These are phyloP conservation scores for Scaptomyza montana DNA, from an alignment of 1,140 invertebrate species.

Conservation along the genomic window DNA sequence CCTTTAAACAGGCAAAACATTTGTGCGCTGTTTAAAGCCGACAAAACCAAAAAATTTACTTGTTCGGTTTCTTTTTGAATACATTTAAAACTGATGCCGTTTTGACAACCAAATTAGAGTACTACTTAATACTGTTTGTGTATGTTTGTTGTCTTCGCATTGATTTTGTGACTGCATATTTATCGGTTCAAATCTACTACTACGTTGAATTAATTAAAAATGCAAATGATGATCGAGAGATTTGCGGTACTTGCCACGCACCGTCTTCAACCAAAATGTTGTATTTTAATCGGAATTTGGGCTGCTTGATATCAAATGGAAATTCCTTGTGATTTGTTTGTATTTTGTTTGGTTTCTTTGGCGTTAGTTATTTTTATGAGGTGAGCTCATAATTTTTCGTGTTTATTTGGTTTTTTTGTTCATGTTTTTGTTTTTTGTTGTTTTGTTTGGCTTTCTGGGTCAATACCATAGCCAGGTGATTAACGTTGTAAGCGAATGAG, in stretches of 20 bases:
- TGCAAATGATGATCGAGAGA: constrained; percentile 67
- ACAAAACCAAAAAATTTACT: constrained; percentile 32
- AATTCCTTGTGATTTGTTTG: constrained; percentile 53
- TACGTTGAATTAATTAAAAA: constrained; percentile 71
- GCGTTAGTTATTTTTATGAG: constrained; percentile 72
- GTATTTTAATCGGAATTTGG: constrained; percentile 55
- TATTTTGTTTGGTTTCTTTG: constrained; percentile 4
- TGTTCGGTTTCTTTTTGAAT: constrained; percentile 8
- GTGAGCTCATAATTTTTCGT: constrained; percentile 74
- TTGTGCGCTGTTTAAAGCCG: constrained; percentile 67
- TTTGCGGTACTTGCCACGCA: constrained; percentile 79
- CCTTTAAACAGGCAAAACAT: constrained; percentile 79
- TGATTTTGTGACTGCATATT: constrained; percentile 56
- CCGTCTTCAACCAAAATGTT: constrained; percentile 48
- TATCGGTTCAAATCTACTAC: constrained; percentile 38
- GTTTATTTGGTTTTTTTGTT: constrained; percentile 16
- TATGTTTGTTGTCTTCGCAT: constrained; percentile 35
- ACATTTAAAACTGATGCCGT: constrained; percentile 70
- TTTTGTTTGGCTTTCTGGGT: constrained; percentile 58
- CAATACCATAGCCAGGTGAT: constrained; percentile 44
- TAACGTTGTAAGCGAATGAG: constrained; percentile 15
- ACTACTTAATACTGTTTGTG: constrained; percentile 55
- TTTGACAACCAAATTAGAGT: constrained; percentile 80
- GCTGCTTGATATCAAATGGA: constrained; percentile 60
- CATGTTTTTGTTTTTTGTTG: background rate